Conservation (phyloP, 2,888 invertebrate species). For the Lithophane semibrunnea region DNA sequence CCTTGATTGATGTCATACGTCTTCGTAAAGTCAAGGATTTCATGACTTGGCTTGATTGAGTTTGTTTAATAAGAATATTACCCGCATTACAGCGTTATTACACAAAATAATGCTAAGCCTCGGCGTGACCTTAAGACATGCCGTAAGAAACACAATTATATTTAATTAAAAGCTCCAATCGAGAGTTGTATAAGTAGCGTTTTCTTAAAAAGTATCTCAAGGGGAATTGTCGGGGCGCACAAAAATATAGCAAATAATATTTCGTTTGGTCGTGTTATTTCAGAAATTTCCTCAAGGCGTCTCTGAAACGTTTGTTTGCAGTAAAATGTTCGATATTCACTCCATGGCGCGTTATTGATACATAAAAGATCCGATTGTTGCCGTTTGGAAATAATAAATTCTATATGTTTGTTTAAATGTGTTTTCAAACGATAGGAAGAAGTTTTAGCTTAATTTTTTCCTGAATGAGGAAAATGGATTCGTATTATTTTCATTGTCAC, state of each 20-base stretch:
- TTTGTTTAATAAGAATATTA: slow-evolving; percentile 36
- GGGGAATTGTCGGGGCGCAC: slow-evolving; percentile 38
- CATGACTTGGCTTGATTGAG: slow-evolving; percentile 31
- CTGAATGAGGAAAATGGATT: not conserved
- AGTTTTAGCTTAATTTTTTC: not conserved
- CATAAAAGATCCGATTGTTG: slow-evolving; percentile 58
- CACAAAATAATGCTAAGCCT: slow-evolving; percentile 41
- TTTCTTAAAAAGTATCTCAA: slow-evolving; percentile 56
- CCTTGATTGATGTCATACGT: slow-evolving; percentile 23
- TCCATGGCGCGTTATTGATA: slow-evolving; percentile 45
- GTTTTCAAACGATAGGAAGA: slow-evolving; percentile 11
- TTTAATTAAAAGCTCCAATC: slow-evolving; percentile 59
- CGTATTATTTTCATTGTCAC: not conserved
- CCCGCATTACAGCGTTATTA: slow-evolving; percentile 39
- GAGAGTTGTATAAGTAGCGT: slow-evolving; percentile 40
- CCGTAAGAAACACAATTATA: slow-evolving; percentile 52
- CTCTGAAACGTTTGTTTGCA: slow-evolving; percentile 28
- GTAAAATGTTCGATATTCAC: slow-evolving; percentile 48
- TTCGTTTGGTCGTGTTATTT: slow-evolving; percentile 41
- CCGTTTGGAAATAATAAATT: slow-evolving; percentile 37
- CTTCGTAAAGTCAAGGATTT: slow-evolving; percentile 22
- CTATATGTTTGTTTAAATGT: slow-evolving; percentile 39
- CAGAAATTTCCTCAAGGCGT: slow-evolving; percentile 35
- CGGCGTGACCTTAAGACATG: slow-evolving; percentile 57
- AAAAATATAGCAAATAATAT: slow-evolving; percentile 43